phyloP scores from a whole-genome alignment of 2,113 vertebrate species.

The Pygoscelis adeliae region DNA sequence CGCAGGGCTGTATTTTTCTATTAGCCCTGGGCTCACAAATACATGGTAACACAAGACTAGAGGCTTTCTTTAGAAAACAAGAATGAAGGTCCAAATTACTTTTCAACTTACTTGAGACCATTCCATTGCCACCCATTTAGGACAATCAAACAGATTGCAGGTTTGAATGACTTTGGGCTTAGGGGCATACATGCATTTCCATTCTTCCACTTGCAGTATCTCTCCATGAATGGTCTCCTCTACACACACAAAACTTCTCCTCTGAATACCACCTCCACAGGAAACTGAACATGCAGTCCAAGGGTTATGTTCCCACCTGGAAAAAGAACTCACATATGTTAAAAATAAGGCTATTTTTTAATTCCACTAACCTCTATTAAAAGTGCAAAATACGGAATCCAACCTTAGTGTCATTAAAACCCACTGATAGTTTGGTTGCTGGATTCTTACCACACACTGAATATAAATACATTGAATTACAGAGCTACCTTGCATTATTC shows the following conservation, averaged over 20 bases:
- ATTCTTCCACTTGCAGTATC: conserved; percentile 88
- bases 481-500: neutral
- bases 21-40: neutral
- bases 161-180: conserved; percentile 83
- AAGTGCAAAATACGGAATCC: neutral
- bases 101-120: conserved; percentile 91
- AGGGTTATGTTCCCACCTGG: conserved; percentile 94
- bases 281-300: conserved; percentile 92
- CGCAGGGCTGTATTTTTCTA: neutral
- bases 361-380: neutral
- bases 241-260: conserved; percentile 87
- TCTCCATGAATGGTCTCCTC: conserved; percentile 89
- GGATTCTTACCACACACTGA: neutral
- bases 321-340: neutral
- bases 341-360: neutral
- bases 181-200: conserved; percentile 92
- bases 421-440: neutral
- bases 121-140: conserved; percentile 92
- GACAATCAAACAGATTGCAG: conserved; percentile 90
- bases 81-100: neutral
- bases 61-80: neutral
- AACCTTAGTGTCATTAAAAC: neutral
- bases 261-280: conserved; percentile 90
- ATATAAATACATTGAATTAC: neutral
- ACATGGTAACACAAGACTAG: neutral